A percentile compares a stretch with the other conserved stretches of the same genome.
Conservation (phyloP, 2,888 invertebrate species). For the Spatulosminthurus flaviceps region DNA sequence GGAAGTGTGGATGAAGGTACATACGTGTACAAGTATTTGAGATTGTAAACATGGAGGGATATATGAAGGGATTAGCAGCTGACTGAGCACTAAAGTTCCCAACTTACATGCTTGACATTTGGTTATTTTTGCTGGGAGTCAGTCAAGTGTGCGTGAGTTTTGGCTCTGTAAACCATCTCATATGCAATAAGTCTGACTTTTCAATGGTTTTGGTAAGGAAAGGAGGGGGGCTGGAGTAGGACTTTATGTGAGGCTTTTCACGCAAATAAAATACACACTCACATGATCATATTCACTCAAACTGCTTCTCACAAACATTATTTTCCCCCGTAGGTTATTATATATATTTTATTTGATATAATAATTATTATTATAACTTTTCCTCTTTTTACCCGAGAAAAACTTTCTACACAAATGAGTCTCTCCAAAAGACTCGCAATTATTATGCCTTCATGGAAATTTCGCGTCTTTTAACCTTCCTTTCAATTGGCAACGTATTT, state of each 20-base stretch:
- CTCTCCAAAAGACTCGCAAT: no score
- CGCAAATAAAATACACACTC: no score
- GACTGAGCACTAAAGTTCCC: not conserved
- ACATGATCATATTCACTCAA: not conserved
- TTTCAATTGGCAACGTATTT: no score
- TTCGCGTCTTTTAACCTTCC: no score
- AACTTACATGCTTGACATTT: not conserved
- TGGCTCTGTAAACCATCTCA: not conserved
- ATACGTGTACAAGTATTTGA: no score
- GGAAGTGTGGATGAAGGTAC: no score
- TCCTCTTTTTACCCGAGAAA: no score
- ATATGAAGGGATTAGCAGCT: not conserved
- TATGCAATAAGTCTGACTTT: not conserved
- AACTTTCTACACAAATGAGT: no score
- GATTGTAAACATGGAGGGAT: not conserved
- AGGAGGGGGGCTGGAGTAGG: not conserved
- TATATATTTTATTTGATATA: no score
- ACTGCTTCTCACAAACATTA: constrained; percentile 22
- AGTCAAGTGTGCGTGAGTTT: constrained; percentile 7
- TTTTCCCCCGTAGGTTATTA: no score
- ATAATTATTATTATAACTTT: no score
- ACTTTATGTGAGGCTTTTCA: not conserved
- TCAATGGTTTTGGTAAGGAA: not conserved
- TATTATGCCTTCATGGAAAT: no score
- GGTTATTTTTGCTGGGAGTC: not conserved